These are phyloP conservation scores for Plagiodera versicolora DNA, from an alignment of 2,888 invertebrate species.

Conservation along the genomic window DNA sequence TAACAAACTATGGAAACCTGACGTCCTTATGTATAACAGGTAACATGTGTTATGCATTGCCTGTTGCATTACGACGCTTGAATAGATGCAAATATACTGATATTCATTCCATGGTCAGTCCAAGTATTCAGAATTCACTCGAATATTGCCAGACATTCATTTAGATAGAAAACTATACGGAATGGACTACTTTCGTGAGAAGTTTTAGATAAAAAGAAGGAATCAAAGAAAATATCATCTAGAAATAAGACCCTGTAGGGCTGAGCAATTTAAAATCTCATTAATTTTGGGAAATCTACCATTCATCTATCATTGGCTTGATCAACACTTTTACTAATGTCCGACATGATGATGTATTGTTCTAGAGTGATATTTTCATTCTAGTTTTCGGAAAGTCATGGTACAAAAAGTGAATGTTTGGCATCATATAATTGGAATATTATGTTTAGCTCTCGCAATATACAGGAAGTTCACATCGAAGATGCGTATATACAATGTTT, in stretches of 20 bases:
- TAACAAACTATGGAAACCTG: slow-evolving; percentile 96
- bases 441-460: not conserved
- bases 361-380: no score
- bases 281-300: no score
- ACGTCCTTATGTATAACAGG: slow-evolving; percentile 99
- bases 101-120: slow-evolving; percentile 1
- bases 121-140: not conserved
- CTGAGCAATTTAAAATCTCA: no score
- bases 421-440: not conserved
- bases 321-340: not conserved
- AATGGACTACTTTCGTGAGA: no score
- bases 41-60: slow-evolving; percentile 58
- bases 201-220: no score
- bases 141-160: not conserved
- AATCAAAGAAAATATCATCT: no score
- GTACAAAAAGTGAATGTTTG: not conserved
- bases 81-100: not conserved
- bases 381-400: not conserved
- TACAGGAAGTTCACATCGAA: not conserved
- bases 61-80: slow-evolving; percentile 24
- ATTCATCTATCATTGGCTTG: no score
- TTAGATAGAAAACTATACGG: not conserved
- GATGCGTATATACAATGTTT: not conserved
- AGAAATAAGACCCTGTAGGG: no score
- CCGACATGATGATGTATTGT: no score